phyloP scores from a whole-genome alignment of 1,140 invertebrate genomes.

The Centruroides sculpturatus region DNA sequence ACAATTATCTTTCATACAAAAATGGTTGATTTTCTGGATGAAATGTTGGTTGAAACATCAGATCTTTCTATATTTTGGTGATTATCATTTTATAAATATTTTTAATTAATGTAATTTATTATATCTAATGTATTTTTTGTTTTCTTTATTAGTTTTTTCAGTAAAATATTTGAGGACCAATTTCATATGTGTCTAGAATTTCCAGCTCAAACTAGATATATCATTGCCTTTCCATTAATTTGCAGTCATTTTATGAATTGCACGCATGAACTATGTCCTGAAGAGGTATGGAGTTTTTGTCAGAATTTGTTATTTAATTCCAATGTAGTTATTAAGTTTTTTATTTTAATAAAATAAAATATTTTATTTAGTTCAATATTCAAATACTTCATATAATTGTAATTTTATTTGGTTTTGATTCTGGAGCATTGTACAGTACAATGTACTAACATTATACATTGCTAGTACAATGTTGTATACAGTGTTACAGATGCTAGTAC shows the following conservation, averaged over 20 bases:
- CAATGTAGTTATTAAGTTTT: no score
- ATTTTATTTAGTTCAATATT: no score
- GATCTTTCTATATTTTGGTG: constrained; percentile 91
- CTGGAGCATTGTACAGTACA: no score
- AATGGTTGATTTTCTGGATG: constrained; percentile 97
- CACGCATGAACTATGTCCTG: constrained; percentile 94
- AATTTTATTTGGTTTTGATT: no score
- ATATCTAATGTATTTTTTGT: constrained; percentile 6
- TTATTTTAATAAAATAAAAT: no score
- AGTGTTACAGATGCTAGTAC: no score
- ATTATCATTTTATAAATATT: constrained; percentile 13
- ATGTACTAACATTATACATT: no score
- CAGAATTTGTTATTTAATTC: no score
- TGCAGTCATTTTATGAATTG: constrained; percentile 96
- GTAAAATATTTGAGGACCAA: constrained; percentile 91
- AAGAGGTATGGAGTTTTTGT: constrained; percentile 48
- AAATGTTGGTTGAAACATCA: constrained; percentile 89
- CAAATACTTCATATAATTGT: no score
- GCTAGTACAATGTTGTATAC: no score
- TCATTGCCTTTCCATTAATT: constrained; percentile 93
- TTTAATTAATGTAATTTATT: constrained; percentile 1
- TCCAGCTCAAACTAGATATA: constrained; percentile 92
- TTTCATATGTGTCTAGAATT: constrained; percentile 98
- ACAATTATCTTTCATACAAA: constrained; percentile 93
- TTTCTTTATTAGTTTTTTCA: constrained; percentile 58